Conservation (phyloP, 2,797 vertebrate genomes). For the Paedocypris micromegethes region DNA sequence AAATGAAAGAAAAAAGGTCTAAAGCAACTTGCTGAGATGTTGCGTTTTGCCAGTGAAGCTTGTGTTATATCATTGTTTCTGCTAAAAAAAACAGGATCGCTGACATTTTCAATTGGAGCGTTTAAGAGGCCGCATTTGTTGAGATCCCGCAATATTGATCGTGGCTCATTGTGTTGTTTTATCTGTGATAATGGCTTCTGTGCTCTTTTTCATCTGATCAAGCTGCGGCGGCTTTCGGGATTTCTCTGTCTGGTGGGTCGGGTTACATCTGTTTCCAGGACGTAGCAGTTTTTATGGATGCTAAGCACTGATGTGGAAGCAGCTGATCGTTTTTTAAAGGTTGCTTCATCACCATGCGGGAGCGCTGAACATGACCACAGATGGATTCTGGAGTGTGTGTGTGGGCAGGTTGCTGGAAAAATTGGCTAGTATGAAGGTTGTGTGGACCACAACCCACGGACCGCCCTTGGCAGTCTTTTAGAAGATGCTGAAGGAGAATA, state of each 20-base stretch:
- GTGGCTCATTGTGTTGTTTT: slow-evolving; percentile 37
- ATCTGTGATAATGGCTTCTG: slow-evolving; percentile 43
- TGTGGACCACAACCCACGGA: slow-evolving; percentile 20
- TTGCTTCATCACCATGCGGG: background rate
- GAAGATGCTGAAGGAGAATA: slow-evolving; percentile 32
- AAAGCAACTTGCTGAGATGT: slow-evolving; percentile 19
- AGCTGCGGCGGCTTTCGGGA: slow-evolving; percentile 23
- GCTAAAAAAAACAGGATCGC: slow-evolving; percentile 28
- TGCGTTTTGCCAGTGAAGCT: slow-evolving; percentile 8
- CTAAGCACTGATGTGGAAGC: slow-evolving; percentile 4
- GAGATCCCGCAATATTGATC: slow-evolving; percentile 48
- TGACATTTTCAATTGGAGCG: slow-evolving; percentile 29
- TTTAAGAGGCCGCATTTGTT: slow-evolving; percentile 45
- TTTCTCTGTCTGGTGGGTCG: slow-evolving; percentile 25
- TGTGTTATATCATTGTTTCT: slow-evolving; percentile 15
- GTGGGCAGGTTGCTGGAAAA: slow-evolving; percentile 22
- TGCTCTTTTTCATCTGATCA: slow-evolving; percentile 25
- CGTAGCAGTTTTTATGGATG: background rate
- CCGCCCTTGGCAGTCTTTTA: slow-evolving; percentile 27
- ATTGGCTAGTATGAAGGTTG: slow-evolving; percentile 21
- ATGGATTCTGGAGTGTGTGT: background rate
- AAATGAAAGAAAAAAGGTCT: background rate
- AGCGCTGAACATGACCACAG: background rate
- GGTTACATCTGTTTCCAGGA: slow-evolving; percentile 35
- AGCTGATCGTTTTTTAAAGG: background rate